A percentile compares a stretch with the other conserved stretches of the same genome.
phyloP scores from a whole-genome alignment of 2,113 vertebrate species.

The Leptocoma aspasia region DNA sequence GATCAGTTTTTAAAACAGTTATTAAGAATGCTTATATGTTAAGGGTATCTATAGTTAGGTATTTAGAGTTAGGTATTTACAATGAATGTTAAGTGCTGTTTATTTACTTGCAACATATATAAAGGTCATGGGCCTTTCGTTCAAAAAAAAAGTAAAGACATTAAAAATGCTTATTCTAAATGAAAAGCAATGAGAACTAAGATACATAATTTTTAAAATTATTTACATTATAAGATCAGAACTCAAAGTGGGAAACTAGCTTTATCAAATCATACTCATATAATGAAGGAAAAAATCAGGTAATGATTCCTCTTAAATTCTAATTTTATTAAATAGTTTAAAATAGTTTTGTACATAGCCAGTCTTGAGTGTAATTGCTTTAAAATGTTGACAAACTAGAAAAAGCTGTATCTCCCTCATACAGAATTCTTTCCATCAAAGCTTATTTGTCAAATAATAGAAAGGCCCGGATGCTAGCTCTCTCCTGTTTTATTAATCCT shows the following conservation, averaged over 20 bases:
- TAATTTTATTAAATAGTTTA: not conserved
- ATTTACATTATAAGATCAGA: not conserved
- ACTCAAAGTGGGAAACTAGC: not conserved
- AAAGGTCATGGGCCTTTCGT: not conserved
- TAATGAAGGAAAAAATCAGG: not conserved
- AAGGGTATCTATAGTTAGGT: not conserved
- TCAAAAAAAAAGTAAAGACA: accelerated
- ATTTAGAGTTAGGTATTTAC: not conserved
- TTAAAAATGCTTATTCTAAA: not conserved
- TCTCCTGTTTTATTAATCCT: not conserved
- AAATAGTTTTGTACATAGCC: not conserved
- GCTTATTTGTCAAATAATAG: not conserved
- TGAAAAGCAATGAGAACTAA: not conserved
- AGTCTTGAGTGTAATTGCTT: not conserved
- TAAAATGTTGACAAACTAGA: not conserved
- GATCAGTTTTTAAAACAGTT: not conserved
- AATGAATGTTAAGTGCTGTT: not conserved
- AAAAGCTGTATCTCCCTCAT: not conserved
- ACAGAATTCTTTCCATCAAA: not conserved
- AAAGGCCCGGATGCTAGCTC: not conserved
- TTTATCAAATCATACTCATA: not conserved
- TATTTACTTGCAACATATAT: not conserved
- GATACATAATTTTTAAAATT: not conserved
- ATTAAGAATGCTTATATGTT: not conserved
- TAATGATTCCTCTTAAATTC: not conserved